Evolutionary conservation across 2,888 invertebrate species (phyloP).

Genomic region (Thereva unica): DNA sequence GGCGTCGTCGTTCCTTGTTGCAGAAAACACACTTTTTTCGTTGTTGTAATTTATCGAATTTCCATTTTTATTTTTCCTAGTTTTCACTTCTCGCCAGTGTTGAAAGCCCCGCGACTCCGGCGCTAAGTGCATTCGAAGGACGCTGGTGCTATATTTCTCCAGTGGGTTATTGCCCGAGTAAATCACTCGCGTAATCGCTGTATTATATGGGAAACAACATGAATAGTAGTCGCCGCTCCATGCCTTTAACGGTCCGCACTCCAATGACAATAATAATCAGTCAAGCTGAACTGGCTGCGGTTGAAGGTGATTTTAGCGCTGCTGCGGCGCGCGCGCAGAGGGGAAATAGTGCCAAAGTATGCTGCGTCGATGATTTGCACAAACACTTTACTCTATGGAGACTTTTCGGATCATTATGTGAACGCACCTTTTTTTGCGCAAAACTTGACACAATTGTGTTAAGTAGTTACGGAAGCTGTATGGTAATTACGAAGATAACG

Average conservation of each 20-base stretch:
- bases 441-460: constrained; percentile 21
- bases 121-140: constrained; percentile 22
- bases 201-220: too few relatives aligned
- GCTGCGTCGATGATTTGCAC: too few relatives aligned
- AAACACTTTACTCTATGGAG: too few relatives aligned
- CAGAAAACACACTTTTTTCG: too few relatives aligned
- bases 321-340: too few relatives aligned
- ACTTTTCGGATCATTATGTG: too few relatives aligned
- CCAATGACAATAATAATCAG: constrained; percentile 31
- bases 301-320: background rate
- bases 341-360: too few relatives aligned
- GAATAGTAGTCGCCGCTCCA: background rate
- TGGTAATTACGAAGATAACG: constrained; percentile 1
- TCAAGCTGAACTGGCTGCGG: constrained; percentile 16
- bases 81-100: constrained; percentile 15
- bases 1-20: too few relatives aligned
- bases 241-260: background rate
- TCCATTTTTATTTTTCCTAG: constrained; percentile 4
- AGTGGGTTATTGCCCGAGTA: constrained; percentile 19
- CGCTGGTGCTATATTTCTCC: constrained; percentile 13
- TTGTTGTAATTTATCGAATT: background rate
- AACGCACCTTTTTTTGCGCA: constrained; percentile 14
- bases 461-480: constrained; percentile 8
- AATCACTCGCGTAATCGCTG: background rate
- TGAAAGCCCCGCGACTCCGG: too few relatives aligned